phyloP scores from a whole-genome alignment of 2,113 vertebrate species.

The Perca flavescens region DNA sequence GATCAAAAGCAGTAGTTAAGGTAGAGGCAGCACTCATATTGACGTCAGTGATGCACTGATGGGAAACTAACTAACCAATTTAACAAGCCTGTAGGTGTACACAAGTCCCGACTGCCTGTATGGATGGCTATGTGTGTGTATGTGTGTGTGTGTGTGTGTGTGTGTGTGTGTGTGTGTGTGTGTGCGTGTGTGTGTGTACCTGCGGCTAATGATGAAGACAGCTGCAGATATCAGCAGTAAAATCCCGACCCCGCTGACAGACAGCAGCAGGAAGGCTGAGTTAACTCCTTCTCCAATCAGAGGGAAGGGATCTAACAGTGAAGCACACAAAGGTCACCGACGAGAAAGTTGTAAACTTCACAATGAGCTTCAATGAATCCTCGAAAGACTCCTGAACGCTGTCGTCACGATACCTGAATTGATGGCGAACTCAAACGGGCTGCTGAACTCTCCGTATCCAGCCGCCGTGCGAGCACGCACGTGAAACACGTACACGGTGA shows the following conservation, averaged over 20 bases:
- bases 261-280: conserved; percentile 95
- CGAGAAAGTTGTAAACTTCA: neutral
- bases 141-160: conserved; percentile 18
- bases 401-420: conserved; percentile 89
- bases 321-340: conserved; percentile 20
- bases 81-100: conserved; percentile 42
- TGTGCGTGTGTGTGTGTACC: conserved; percentile 83
- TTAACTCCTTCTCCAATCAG: conserved; percentile 96
- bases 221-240: conserved; percentile 95
- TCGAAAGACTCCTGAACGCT: neutral
- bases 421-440: conserved; percentile 94
- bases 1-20: conserved; percentile 47
- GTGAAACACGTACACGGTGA: conserved; percentile 96
- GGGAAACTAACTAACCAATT: conserved; percentile 31
- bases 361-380: neutral
- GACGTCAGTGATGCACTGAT: conserved; percentile 38
- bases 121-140: conserved; percentile 20
- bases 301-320: conserved; percentile 90
- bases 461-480: conserved; percentile 96
- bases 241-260: conserved; percentile 93
- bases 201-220: conserved; percentile 96
- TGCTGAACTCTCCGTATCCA: conserved; percentile 95
- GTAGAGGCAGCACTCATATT: conserved; percentile 9
- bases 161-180: conserved; percentile 21
- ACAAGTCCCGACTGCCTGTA: neutral